Evolutionary conservation across 2,888 invertebrate species (phyloP).

Genomic region (Adela reaumurella): DNA sequence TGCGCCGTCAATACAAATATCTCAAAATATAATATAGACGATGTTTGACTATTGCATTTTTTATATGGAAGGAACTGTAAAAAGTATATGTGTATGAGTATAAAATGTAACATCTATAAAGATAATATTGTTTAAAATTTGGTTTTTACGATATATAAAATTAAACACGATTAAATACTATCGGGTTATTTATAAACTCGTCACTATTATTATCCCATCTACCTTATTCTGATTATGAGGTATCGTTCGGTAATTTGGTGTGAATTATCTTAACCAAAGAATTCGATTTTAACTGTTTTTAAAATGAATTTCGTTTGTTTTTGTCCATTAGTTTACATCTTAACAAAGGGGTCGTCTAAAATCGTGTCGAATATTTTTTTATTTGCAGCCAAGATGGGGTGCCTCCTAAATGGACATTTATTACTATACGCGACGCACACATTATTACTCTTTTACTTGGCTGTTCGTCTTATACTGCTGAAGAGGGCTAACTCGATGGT

Average conservation of each 20-base stretch:
- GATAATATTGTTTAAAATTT: slow-evolving; percentile 22
- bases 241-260: neutral
- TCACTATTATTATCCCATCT: neutral
- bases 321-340: too few relatives aligned
- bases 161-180: neutral
- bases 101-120: slow-evolving; percentile 45
- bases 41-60: slow-evolving; percentile 50
- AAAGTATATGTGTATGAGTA: slow-evolving; percentile 48
- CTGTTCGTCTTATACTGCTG: too few relatives aligned
- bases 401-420: too few relatives aligned
- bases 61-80: slow-evolving; percentile 49
- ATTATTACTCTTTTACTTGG: too few relatives aligned
- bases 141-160: slow-evolving; percentile 36
- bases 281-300: neutral
- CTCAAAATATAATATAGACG: slow-evolving; percentile 15
- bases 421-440: too few relatives aligned
- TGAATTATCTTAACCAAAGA: neutral
- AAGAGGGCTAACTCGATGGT: too few relatives aligned
- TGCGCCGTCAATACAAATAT: too few relatives aligned
- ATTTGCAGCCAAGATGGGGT: too few relatives aligned
- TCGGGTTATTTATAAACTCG: neutral
- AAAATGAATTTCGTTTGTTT: too few relatives aligned
- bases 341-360: too few relatives aligned
- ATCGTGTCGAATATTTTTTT: too few relatives aligned
- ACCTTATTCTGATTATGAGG: neutral